A percentile compares a stretch with the other conserved stretches of the same genome.
These are phyloP conservation scores for Lasiurus cinereus DNA, from an alignment of 2,113 vertebrate species.

Conservation along the genomic window DNA sequence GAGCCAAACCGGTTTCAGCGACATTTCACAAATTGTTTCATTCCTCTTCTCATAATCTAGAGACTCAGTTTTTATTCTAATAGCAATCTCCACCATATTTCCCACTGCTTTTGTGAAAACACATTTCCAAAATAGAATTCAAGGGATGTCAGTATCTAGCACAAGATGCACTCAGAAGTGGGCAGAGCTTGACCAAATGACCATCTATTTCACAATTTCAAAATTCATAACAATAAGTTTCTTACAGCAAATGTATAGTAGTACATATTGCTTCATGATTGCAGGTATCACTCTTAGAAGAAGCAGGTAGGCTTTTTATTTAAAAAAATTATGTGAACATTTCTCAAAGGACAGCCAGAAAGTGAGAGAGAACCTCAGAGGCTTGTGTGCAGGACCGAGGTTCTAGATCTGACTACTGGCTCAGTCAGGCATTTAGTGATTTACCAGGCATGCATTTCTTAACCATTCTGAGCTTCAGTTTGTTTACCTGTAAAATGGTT, in stretches of 20 bases:
- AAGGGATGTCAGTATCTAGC: background rate
- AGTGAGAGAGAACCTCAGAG: background rate
- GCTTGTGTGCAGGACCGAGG: background rate
- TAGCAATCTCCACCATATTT: background rate
- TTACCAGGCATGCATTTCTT: conserved; percentile 14
- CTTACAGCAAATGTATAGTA: background rate
- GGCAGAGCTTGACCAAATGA: background rate
- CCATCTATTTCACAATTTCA: background rate
- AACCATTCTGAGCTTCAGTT: background rate
- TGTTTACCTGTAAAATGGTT: conserved; percentile 43
- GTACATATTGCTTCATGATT: background rate
- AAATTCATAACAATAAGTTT: conserved; percentile 10
- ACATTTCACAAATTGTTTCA: background rate
- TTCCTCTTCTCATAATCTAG: background rate
- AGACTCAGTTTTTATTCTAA: background rate
- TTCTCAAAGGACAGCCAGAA: background rate
- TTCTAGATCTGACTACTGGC: background rate
- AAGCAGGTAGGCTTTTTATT: background rate
- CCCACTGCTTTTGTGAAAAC: background rate
- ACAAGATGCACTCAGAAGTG: background rate
- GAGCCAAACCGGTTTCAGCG: no score
- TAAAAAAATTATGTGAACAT: background rate
- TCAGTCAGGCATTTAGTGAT: background rate
- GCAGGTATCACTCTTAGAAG: background rate
- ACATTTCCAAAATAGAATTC: background rate